phyloP scores from a whole-genome alignment of 2,113 vertebrate species.

The Mus spicilegus region DNA sequence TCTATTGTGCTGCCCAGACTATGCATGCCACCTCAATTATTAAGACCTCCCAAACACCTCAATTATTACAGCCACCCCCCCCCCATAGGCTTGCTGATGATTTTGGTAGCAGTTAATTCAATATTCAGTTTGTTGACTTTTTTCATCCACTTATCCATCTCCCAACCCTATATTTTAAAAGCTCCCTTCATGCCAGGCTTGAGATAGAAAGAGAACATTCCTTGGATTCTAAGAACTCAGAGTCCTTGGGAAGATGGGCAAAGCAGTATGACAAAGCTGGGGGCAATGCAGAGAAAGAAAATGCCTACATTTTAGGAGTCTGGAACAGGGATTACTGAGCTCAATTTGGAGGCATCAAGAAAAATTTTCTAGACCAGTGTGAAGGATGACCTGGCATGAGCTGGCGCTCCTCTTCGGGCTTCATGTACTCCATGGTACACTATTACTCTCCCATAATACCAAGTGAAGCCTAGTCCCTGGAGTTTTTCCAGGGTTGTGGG shows the following conservation, averaged over 20 bases:
- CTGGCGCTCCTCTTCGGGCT: neutral
- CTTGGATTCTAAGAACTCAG: neutral
- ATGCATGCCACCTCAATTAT: neutral
- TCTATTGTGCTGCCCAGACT: no score
- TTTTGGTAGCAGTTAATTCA: constrained; percentile 16
- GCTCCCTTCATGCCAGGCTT: neutral
- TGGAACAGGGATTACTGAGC: neutral
- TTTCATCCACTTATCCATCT: neutral
- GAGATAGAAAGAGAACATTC: neutral
- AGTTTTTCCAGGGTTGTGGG: rapidly evolving
- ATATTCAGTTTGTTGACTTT: neutral
- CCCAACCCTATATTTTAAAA: neutral
- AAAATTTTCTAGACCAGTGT: neutral
- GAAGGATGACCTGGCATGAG: neutral
- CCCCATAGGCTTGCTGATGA: neutral
- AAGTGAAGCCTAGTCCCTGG: neutral
- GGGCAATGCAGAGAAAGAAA: neutral
- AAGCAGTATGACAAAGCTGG: neutral
- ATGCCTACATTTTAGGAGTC: neutral
- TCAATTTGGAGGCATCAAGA: neutral
- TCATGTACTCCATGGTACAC: neutral
- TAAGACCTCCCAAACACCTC: neutral
- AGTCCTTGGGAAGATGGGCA: neutral
- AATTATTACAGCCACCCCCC: neutral
- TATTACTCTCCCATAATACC: neutral